These are phyloP conservation scores for Naso thynnoides DNA, from an alignment of 2,797 vertebrate genomes.

Conservation along the genomic window DNA sequence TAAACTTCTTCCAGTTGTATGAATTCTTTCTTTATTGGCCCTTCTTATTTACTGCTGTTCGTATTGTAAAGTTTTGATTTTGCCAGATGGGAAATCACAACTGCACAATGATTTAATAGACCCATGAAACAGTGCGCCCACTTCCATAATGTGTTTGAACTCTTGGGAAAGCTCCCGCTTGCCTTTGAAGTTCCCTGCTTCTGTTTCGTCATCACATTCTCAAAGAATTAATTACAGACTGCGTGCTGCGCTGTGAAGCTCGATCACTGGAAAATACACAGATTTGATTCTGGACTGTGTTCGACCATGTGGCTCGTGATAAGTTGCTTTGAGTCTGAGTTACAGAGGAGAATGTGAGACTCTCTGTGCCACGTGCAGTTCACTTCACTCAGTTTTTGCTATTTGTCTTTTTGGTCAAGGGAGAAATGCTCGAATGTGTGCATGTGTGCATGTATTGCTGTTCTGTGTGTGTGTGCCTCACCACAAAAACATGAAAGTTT, in stretches of 20 bases:
- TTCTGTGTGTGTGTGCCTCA: neutral
- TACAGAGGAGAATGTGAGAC: slow-evolving; percentile 27
- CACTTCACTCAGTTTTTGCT: slow-evolving; percentile 29
- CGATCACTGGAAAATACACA: slow-evolving; percentile 50
- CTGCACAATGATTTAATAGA: slow-evolving; percentile 63
- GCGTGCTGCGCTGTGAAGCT: slow-evolving; percentile 47
- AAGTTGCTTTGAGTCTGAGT: slow-evolving; percentile 45
- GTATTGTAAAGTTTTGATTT: slow-evolving; percentile 67
- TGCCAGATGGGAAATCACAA: slow-evolving; percentile 68
- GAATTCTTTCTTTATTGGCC: slow-evolving; percentile 58
- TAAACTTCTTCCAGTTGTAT: slow-evolving; percentile 51
- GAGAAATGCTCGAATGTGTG: slow-evolving; percentile 27
- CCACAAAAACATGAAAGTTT: neutral
- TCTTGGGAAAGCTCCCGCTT: slow-evolving; percentile 47
- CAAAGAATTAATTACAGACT: slow-evolving; percentile 70
- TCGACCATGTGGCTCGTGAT: slow-evolving; percentile 43
- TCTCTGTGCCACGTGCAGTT: slow-evolving; percentile 38
- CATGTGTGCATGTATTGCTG: slow-evolving; percentile 16
- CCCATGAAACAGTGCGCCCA: slow-evolving; percentile 57
- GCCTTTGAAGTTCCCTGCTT: slow-evolving; percentile 71
- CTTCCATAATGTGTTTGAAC: slow-evolving; percentile 67
- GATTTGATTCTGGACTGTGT: slow-evolving; percentile 47
- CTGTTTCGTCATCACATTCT: slow-evolving; percentile 74
- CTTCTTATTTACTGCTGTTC: slow-evolving; percentile 62
- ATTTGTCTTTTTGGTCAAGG: slow-evolving; percentile 33